Base-by-base conservation (phyloP, 2,797 vertebrate genomes). In the Arnoldichthys spilopterus region DNA sequence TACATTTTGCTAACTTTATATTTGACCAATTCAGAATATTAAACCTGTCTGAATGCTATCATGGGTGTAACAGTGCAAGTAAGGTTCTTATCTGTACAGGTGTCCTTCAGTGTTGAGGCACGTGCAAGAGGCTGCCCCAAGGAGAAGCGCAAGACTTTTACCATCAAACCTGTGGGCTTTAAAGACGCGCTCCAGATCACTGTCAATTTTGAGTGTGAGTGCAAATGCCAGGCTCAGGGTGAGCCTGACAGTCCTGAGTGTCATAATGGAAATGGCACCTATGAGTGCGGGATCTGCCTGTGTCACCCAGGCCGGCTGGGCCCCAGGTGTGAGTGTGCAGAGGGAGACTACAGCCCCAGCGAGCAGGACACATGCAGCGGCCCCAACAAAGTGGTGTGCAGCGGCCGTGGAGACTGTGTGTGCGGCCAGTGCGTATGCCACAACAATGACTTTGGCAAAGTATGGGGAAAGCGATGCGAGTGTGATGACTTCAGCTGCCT, bases 401-500 rank as follows among this genome's bases (percentile, higher is more conserved):
- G 93, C 73, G 95, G 96, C 62, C 92, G 97, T 0, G 98, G 98
- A 0, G 97, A 99, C 87, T 99, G 98, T 3, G 92, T 98, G 77
- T 99, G 98, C 0, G 97, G 98, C 56, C 98, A 99, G 90, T 99
- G 98, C 0, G 93, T 98, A 80, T 99, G 98, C 77, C 95, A 98
- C 89, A 92, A 87, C 92, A 99, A 93, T 0, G 96, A 97, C 89
- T 98, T 97, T 0, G 98, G 98, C 43, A 97, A 95, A 87, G 94
- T 99, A 47, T 97, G 94, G 66, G 98, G 98, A 51, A 96, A 97
- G 88, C 95, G 95, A 88, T 99, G 98, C 0, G 98, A 99, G 86
- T 99, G 98, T 0, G 97, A 99, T 0, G 96, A 99, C 94, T 99
- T 99, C 91, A 99, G 97, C 93, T 99, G 98, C 12, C 94, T 96